Percentiles rank a stretch among this genome's conserved stretches.
Conservation (phyloP, 2,113 vertebrate species). For the Thalassarche chlororhynchos region DNA sequence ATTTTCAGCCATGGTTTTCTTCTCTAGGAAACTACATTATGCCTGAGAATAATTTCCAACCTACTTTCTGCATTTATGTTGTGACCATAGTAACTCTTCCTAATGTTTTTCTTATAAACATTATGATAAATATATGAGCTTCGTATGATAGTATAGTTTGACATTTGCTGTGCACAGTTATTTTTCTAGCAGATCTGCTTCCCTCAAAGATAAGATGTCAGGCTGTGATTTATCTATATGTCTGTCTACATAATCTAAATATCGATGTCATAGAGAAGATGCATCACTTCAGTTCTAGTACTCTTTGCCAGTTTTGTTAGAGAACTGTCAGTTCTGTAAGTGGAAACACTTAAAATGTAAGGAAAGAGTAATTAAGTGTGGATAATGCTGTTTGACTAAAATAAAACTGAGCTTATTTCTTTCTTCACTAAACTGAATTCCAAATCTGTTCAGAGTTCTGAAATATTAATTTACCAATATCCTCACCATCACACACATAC, state of each 20-base stretch:
- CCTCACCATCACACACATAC: background rate
- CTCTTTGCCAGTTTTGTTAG: background rate
- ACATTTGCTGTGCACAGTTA: background rate
- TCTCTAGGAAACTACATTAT: background rate
- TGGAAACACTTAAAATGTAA: background rate
- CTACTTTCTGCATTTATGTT: background rate
- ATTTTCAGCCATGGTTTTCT: background rate
- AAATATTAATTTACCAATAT: background rate
- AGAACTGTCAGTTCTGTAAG: background rate
- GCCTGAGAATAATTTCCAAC: background rate
- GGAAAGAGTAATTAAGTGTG: background rate
- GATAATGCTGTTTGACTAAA: background rate
- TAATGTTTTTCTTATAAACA: background rate
- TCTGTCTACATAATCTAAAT: background rate
- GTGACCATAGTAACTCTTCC: background rate
- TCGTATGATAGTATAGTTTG: background rate
- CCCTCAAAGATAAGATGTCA: background rate
- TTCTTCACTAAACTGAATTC: background rate
- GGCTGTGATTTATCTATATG: background rate
- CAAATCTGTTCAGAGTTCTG: background rate
- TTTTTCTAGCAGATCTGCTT: background rate
- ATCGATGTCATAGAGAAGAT: background rate
- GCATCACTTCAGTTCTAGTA: background rate
- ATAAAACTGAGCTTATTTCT: background rate
- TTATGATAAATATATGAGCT: background rate